Evolutionary conservation across 1,140 invertebrate species (phyloP).

Genomic region (Drosophila virilis): DNA sequence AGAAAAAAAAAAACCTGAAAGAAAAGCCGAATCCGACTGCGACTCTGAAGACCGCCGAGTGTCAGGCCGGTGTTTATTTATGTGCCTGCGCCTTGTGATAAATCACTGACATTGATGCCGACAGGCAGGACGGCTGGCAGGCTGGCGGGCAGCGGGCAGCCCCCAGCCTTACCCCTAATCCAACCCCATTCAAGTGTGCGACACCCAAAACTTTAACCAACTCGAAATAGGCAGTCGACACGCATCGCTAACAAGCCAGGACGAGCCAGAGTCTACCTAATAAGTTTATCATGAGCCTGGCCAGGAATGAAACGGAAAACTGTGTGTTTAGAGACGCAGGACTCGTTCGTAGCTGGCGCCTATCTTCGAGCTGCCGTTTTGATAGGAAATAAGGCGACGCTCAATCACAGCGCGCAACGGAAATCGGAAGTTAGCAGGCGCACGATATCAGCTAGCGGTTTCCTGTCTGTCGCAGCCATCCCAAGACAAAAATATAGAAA

Average conservation of each 20-base stretch:
- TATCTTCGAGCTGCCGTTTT: slow-evolving; percentile 47
- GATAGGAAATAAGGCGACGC: slow-evolving; percentile 74
- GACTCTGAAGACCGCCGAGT: slow-evolving; percentile 35
- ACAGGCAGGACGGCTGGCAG: slow-evolving; percentile 39
- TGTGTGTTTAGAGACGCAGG: slow-evolving; percentile 3
- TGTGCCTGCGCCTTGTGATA: slow-evolving; percentile 76
- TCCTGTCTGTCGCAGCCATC: slow-evolving; percentile 37
- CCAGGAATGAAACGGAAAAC: slow-evolving; percentile 22
- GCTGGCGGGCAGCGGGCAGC: neutral
- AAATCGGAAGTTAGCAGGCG: slow-evolving; percentile 81
- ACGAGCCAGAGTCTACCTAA: slow-evolving; percentile 44
- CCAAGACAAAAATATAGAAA: slow-evolving; percentile 3
- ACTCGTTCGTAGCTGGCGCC: slow-evolving; percentile 54
- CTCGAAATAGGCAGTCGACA: slow-evolving; percentile 58
- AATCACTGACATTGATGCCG: slow-evolving; percentile 81
- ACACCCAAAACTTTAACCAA: slow-evolving; percentile 60
- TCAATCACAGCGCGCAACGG: slow-evolving; percentile 74
- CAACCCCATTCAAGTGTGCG: slow-evolving; percentile 11
- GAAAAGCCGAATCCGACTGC: slow-evolving; percentile 43
- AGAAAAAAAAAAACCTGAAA: slow-evolving; percentile 44
- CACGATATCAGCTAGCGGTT: slow-evolving; percentile 73
- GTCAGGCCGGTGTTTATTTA: slow-evolving; percentile 74
- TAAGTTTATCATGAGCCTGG: slow-evolving; percentile 71
- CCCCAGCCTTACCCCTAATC: neutral
- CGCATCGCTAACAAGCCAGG: slow-evolving; percentile 56